These are phyloP conservation scores for Sthenelais limicola DNA, from an alignment of 2,888 invertebrate genomes.

Conservation along the genomic window DNA sequence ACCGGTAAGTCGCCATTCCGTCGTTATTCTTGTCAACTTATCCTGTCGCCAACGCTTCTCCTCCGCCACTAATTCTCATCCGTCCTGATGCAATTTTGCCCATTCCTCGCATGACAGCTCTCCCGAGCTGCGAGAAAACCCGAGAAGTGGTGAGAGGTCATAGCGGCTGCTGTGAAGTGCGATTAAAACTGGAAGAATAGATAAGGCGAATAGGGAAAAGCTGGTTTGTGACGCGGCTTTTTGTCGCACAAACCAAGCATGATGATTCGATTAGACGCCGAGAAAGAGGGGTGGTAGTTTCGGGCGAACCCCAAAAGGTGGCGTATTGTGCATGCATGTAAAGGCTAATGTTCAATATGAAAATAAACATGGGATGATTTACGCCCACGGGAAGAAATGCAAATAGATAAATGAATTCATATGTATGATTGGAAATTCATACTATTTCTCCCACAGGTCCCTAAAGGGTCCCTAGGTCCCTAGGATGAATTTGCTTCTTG, in stretches of 20 bases:
- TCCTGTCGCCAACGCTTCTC: not conserved
- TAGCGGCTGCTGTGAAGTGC: constrained; percentile 28
- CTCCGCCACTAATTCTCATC: constrained; percentile 18
- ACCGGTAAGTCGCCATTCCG: constrained; percentile 81
- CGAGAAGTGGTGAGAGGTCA: not conserved
- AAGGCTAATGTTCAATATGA: too few species aligned
- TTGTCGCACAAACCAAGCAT: constrained; percentile 15
- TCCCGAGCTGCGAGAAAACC: not conserved
- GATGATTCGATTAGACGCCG: constrained; percentile 32
- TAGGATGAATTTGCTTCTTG: too few species aligned
- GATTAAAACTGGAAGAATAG: constrained; percentile 37
- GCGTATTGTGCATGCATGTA: too few species aligned
- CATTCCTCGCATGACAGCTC: constrained; percentile 20
- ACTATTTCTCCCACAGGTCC: too few species aligned
- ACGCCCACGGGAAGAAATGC: too few species aligned
- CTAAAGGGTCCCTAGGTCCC: too few species aligned
- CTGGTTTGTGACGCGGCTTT: constrained; percentile 1
- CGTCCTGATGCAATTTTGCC: constrained; percentile 36
- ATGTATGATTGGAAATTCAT: too few species aligned
- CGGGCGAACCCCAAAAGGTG: too few species aligned
- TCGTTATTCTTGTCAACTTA: not conserved
- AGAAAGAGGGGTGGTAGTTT: constrained; percentile 28
- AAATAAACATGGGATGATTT: too few species aligned
- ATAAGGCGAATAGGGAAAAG: constrained; percentile 29
- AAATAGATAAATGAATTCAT: too few species aligned